phyloP scores from a whole-genome alignment of 2,113 vertebrate genomes.

The Pterocles orientalis region DNA sequence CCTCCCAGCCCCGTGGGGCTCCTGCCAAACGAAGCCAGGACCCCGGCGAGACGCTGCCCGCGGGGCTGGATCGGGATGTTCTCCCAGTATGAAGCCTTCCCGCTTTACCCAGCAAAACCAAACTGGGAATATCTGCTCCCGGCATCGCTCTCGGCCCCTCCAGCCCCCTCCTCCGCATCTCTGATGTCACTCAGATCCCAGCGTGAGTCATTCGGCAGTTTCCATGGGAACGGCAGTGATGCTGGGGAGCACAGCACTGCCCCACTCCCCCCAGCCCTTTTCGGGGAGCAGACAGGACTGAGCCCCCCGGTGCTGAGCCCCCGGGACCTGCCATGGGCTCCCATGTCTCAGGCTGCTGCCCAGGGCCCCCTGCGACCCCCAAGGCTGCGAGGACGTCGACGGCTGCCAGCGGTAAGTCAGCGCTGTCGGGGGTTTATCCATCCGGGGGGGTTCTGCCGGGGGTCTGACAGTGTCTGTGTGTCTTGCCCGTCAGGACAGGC shows the following conservation, averaged over 20 bases:
- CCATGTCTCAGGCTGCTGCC: background rate
- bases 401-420: background rate
- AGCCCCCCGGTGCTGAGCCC: background rate
- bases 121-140: background rate
- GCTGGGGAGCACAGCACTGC: background rate
- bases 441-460: background rate
- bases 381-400: background rate
- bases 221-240: constrained; percentile 46
- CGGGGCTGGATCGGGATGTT: background rate
- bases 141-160: background rate
- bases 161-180: constrained; percentile 17
- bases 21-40: rapidly evolving
- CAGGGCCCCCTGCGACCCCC: background rate
- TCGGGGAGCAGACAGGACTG: background rate
- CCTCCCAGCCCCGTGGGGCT: rapidly evolving
- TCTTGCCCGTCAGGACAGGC: background rate
- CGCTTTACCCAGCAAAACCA: background rate
- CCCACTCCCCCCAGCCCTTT: background rate
- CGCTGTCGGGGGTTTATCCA: rapidly evolving
- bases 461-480: rapidly evolving
- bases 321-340: background rate
- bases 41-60: background rate
- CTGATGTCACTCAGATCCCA: constrained; percentile 49
- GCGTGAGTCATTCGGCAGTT: constrained; percentile 22
- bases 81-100: background rate